Base-by-base conservation (phyloP, 2,888 invertebrate species). In the Iphiclides podalirius region DNA sequence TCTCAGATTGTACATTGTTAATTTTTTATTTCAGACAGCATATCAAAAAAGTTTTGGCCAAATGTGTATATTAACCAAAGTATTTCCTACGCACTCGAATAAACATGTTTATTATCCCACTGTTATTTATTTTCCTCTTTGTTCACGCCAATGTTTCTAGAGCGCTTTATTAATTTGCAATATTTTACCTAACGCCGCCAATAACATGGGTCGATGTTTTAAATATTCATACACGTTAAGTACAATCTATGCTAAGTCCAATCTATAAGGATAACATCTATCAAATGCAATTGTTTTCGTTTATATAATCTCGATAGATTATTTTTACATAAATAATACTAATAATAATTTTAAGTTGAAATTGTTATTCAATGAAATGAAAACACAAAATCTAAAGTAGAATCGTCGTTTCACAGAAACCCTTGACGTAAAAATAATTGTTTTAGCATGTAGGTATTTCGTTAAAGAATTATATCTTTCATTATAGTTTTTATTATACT, bases 261-360 rank as follows among this genome's bases (percentile, higher is more conserved):
- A 13, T 48, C 28, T 43, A 39, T 53, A 55, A 58, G 57, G 62
- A 59, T 59, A 57, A 64, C 55, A 60, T 60, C 66, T 57, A 57
- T 58, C n/a, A 63, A 77, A 83, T 81, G 80, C 84, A 82, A 83
- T 75, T 72, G 63, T 68, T 72, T 68, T 63, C 58, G 63, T 67
- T 63, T 66, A 61, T 72, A 75, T 69, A 81, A 83, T 84, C 83
- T 85, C 82, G 70, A 75, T 81, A 79, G 75, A 57, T 67, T 66
- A 64, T 61, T 12, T 31, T 52, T 54, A 54, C 26, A 39, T 59
- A 47, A 55, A 41, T 44, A 44, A 47, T 31, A 31, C 31, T 54
- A 39, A 55, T 50, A 52, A 52, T 65, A 56, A 53, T 53, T 46
- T 54, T 67, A 65, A 55, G 61, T 52, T 55, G 55, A 62, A 61